A percentile compares a stretch with the other conserved stretches of the same genome.
Evolutionary conservation across 2,888 invertebrate genomes (phyloP).

Genomic region (Cheilosia variabilis): DNA sequence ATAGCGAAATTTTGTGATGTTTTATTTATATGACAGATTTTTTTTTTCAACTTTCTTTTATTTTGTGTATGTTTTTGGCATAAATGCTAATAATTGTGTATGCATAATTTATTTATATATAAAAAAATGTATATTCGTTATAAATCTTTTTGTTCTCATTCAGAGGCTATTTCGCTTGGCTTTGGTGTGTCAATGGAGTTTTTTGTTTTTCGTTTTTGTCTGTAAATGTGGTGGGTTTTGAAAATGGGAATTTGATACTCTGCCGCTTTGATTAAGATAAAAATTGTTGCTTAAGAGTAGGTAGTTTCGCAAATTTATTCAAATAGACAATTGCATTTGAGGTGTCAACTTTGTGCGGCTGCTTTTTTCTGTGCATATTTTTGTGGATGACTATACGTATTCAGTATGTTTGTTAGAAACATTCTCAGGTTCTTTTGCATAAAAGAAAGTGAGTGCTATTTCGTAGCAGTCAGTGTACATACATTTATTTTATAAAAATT

Average conservation of each 20-base stretch:
- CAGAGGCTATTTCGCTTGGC: slow-evolving; percentile 58
- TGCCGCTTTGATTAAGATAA: slow-evolving; percentile 6
- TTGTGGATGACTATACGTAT: slow-evolving; percentile 40
- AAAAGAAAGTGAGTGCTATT: slow-evolving; percentile 33
- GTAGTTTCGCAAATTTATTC: background rate
- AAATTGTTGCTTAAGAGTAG: background rate
- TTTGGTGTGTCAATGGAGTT: slow-evolving; percentile 60
- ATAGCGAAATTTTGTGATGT: slow-evolving; percentile 65
- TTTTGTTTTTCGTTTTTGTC: slow-evolving; percentile 13
- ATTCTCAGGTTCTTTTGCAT: slow-evolving; percentile 34
- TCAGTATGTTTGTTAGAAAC: slow-evolving; percentile 27
- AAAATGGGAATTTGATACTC: slow-evolving; percentile 25
- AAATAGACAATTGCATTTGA: background rate
- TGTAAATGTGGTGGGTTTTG: slow-evolving; percentile 41
- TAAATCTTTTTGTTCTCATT: slow-evolving; percentile 21
- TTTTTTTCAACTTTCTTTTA: slow-evolving; percentile 20
- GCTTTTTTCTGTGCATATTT: slow-evolving; percentile 2
- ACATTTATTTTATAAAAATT: background rate
- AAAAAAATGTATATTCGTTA: slow-evolving; percentile 1
- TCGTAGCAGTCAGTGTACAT: slow-evolving; percentile 6
- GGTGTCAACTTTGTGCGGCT: background rate
- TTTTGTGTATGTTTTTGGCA: slow-evolving; percentile 51
- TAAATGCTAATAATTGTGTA: slow-evolving; percentile 21
- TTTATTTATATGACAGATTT: slow-evolving; percentile 49
- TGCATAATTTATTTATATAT: slow-evolving; percentile 5